Percentiles rank a stretch among this genome's conserved stretches.
Conservation (phyloP, 1,140 invertebrate genomes). For the Rhagoletis zephyria region DNA sequence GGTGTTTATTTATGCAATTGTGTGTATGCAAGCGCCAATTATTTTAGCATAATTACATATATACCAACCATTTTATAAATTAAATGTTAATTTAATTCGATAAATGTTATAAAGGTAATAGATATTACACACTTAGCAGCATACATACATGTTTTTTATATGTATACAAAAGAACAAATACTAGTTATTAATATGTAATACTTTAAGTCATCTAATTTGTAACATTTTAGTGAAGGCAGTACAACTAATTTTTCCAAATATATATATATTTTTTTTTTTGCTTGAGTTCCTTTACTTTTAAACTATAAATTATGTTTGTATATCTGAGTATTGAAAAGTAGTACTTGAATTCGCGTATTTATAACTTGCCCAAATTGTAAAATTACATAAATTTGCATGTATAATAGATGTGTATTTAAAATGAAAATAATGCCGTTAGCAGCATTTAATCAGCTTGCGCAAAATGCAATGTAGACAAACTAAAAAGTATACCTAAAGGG, state of each 20-base stretch:
- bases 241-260: conserved; percentile 39
- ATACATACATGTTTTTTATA: neutral
- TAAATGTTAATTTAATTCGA: neutral
- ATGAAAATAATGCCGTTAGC: neutral
- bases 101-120: neutral
- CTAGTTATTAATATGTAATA: conserved; percentile 3
- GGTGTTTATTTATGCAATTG: conserved; percentile 8
- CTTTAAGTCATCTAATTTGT: conserved; percentile 6
- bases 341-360: neutral
- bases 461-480: conserved; percentile 5
- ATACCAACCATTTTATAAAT: neutral
- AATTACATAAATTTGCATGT: neutral
- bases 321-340: neutral
- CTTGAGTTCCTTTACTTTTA: conserved; percentile 29
- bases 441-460: conserved; percentile 27
- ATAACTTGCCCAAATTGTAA: conserved; percentile 32
- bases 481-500: neutral
- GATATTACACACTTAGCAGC: neutral
- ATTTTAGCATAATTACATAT: conserved; percentile 31
- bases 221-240: conserved; percentile 14
- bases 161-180: conserved; percentile 35
- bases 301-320: neutral
- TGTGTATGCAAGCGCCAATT: neutral
- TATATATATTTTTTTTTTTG: neutral
- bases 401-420: conserved; percentile 32